phyloP scores from a whole-genome alignment of 2,888 invertebrate species.

The Drosophila austrosaltans region DNA sequence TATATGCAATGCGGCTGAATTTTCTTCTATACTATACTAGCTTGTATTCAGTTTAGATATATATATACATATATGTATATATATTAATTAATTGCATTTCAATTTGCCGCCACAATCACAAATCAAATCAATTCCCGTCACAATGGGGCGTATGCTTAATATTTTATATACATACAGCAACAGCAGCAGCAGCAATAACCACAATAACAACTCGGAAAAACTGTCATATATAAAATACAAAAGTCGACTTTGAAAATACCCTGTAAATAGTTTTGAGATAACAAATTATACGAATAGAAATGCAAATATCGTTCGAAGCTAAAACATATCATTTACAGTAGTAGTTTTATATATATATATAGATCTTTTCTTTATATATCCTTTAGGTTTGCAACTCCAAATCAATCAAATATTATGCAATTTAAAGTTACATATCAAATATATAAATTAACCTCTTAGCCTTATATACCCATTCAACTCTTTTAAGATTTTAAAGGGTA shows the following conservation, averaged over 20 bases:
- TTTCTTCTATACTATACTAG: background rate
- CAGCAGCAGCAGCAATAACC: slow-evolving; percentile 13
- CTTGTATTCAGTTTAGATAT: background rate
- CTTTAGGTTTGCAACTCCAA: too few relatives aligned
- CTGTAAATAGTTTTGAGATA: background rate
- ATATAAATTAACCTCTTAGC: background rate
- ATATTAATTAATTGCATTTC: slow-evolving; percentile 46
- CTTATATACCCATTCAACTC: background rate
- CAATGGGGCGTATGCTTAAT: slow-evolving; percentile 74
- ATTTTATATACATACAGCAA: slow-evolving; percentile 36
- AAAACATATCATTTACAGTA: too few relatives aligned
- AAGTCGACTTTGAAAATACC: slow-evolving; percentile 5
- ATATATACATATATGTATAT: background rate
- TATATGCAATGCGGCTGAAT: background rate
- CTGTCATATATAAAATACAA: background rate
- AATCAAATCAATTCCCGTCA: slow-evolving; percentile 70
- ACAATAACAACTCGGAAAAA: slow-evolving; percentile 2
- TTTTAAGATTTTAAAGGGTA: background rate
- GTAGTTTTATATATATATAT: too few relatives aligned
- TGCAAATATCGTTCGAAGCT: background rate
- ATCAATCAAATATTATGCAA: too few relatives aligned
- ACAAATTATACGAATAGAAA: too few relatives aligned
- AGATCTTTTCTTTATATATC: too few relatives aligned
- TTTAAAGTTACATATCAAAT: too few relatives aligned
- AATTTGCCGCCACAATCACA: slow-evolving; percentile 54